These are phyloP conservation scores for Tragelaphus buxtoni DNA, from an alignment of 2,113 vertebrate species.

Conservation along the genomic window DNA sequence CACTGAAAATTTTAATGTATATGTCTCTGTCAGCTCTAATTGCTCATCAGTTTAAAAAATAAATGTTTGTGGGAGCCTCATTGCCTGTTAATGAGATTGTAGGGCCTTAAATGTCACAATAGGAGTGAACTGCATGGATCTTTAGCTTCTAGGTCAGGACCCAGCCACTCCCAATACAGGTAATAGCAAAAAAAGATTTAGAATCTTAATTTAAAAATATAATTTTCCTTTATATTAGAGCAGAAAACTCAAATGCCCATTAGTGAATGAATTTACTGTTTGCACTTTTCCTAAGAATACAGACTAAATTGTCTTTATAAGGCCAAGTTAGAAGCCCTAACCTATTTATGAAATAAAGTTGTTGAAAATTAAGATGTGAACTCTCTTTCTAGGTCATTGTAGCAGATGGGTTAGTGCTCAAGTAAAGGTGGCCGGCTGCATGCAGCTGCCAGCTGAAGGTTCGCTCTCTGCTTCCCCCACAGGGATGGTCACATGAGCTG, in stretches of 20 bases:
- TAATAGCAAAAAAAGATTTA: conserved; percentile 9
- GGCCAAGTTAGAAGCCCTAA: background rate
- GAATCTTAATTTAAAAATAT: conserved; percentile 27
- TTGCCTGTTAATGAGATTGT: conserved; percentile 21
- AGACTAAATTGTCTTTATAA: background rate
- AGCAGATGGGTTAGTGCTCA: background rate
- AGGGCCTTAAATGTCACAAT: background rate
- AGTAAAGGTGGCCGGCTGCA: background rate
- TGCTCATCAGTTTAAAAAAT: background rate
- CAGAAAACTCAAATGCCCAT: background rate
- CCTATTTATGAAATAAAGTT: conserved; percentile 31
- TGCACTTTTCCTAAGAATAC: background rate
- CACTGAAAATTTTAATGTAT: background rate
- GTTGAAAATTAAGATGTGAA: conserved; percentile 26
- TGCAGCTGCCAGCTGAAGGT: background rate
- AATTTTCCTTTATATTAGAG: conserved; percentile 2
- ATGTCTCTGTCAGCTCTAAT: conserved; percentile 43
- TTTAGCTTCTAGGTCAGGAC: background rate
- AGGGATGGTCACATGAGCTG: background rate
- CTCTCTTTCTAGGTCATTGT: background rate
- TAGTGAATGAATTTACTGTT: conserved; percentile 5
- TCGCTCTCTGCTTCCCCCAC: background rate
- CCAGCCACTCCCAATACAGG: background rate
- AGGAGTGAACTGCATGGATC: background rate
- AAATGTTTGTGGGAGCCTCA: background rate